Conservation (phyloP, 1,140 invertebrate species). For the Watersipora subatra region DNA sequence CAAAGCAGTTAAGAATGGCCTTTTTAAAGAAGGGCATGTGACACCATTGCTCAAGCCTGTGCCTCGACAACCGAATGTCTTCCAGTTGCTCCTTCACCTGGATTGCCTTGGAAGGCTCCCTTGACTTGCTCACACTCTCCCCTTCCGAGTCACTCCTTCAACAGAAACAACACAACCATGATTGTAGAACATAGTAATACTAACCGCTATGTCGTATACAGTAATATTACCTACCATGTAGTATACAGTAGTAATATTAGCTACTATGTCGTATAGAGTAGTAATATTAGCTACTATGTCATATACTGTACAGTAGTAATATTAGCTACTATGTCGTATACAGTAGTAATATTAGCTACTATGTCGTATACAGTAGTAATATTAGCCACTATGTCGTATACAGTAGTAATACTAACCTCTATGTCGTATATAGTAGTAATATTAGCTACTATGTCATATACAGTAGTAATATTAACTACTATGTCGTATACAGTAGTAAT, state of each 20-base stretch:
- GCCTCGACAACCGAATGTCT: constrained; percentile 72
- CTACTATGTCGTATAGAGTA: not conserved
- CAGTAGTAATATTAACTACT: not conserved
- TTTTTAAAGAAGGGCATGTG: constrained; percentile 88
- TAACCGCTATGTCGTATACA: not conserved
- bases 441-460: not conserved
- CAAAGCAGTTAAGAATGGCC: constrained; percentile 81
- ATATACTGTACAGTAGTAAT: too few relatives aligned
- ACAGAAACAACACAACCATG: too few relatives aligned
- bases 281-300: not conserved
- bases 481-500: not conserved
- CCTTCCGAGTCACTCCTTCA: not conserved
- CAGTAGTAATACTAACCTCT: too few relatives aligned
- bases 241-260: too few relatives aligned
- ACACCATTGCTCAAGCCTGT: constrained; percentile 83
- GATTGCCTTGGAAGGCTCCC: constrained; percentile 41
- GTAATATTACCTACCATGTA: too few relatives aligned
- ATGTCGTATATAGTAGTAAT: too few relatives aligned
- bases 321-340: not conserved
- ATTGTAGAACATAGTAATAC: not conserved
- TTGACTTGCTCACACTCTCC: not conserved
- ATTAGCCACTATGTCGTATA: not conserved
- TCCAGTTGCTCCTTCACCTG: constrained; percentile 66
- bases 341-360: too few relatives aligned
- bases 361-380: too few relatives aligned